These are phyloP conservation scores for Archips xylosteana DNA, from an alignment of 2,888 invertebrate genomes.

Conservation along the genomic window DNA sequence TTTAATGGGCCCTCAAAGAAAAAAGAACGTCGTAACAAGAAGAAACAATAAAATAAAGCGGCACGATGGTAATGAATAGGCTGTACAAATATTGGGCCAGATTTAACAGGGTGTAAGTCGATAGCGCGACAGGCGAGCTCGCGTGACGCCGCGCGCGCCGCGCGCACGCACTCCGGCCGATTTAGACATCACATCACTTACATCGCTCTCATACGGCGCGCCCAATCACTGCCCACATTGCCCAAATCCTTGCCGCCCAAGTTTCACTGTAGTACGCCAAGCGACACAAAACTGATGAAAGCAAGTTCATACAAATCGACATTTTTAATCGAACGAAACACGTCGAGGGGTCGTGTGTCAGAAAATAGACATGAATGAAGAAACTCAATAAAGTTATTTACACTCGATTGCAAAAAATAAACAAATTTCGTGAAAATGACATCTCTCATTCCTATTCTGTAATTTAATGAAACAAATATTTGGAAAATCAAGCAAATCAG, in stretches of 20 bases:
- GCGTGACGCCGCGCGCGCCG: slow-evolving; percentile 61
- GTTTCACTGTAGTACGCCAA: not conserved
- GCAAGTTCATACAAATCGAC: not conserved
- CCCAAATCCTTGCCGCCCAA: not conserved
- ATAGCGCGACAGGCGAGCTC: slow-evolving; percentile 78
- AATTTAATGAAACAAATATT: slow-evolving; percentile 24
- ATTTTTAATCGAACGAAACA: not conserved
- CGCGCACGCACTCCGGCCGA: slow-evolving; percentile 52
- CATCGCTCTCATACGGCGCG: slow-evolving; percentile 19
- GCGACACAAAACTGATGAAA: not conserved
- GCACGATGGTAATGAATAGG: slow-evolving; percentile 76
- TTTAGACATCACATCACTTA: slow-evolving; percentile 68
- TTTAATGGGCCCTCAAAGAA: slow-evolving; percentile 65
- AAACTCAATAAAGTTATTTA: not conserved
- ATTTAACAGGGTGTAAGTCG: slow-evolving; percentile 83
- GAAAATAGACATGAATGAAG: not conserved
- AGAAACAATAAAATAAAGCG: slow-evolving; percentile 77
- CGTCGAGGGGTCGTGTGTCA: slow-evolving; percentile 3
- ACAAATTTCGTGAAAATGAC: slow-evolving; percentile 14
- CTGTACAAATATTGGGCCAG: slow-evolving; percentile 81
- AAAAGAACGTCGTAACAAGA: slow-evolving; percentile 61
- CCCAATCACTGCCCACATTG: slow-evolving; percentile 1
- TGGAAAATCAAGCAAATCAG: slow-evolving; percentile 46
- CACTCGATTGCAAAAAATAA: slow-evolving; percentile 7
- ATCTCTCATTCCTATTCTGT: slow-evolving; percentile 5